phyloP scores from a whole-genome alignment of 2,113 vertebrate genomes.

The Megaleporinus macrocephalus region DNA sequence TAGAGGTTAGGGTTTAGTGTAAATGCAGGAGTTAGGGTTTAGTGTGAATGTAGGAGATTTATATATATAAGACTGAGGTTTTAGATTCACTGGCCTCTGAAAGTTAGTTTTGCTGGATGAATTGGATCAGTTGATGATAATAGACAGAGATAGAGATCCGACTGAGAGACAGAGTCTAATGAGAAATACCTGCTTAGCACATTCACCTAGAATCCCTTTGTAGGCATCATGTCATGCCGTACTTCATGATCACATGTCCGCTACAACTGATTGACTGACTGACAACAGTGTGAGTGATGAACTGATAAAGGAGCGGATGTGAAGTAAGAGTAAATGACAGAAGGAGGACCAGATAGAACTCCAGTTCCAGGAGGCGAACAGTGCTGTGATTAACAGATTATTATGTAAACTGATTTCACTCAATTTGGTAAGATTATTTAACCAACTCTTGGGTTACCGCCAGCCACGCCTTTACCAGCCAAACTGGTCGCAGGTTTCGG shows the following conservation, averaged over 20 bases:
- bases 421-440: too few relatives aligned
- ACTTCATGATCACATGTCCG: neutral
- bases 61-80: too few relatives aligned
- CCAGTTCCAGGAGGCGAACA: neutral
- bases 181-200: neutral
- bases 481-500: too few relatives aligned
- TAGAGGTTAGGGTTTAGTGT: too few relatives aligned
- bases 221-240: neutral
- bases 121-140: neutral
- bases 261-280: neutral
- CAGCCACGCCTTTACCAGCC: too few relatives aligned
- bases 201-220: neutral
- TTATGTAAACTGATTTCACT: too few relatives aligned
- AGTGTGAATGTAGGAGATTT: too few relatives aligned
- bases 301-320: neutral
- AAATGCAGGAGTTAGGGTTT: too few relatives aligned
- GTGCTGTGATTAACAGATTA: too few relatives aligned
- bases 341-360: neutral
- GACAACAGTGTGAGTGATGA: neutral
- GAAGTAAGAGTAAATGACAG: neutral
- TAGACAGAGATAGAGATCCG: too few relatives aligned
- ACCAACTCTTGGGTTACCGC: too few relatives aligned
- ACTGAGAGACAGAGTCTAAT: neutral
- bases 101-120: neutral
- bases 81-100: conserved; percentile 44